These are phyloP conservation scores for Mactromeris polynyma DNA, from an alignment of 2,888 invertebrate species.

Conservation along the genomic window DNA sequence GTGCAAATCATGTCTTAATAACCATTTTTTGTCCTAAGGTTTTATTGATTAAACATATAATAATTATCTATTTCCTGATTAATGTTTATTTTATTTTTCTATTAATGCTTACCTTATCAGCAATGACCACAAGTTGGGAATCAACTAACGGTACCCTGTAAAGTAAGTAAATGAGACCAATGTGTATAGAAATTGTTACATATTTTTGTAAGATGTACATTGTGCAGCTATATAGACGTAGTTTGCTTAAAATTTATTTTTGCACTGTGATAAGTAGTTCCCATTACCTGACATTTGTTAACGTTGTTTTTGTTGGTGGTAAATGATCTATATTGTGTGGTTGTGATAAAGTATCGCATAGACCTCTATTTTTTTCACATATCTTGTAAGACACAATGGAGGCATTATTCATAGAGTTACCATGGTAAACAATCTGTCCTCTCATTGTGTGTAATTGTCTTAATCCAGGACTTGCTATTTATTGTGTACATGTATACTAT, in stretches of 20 bases:
- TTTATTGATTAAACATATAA: no score
- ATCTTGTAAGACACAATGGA: neutral
- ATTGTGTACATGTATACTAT: no score
- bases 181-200: neutral
- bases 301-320: neutral
- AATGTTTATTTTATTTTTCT: conserved; percentile 17
- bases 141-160: conserved; percentile 67
- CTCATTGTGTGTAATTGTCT: no score
- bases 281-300: neutral
- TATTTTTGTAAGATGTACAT: neutral
- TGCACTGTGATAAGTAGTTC: neutral
- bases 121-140: conserved; percentile 69
- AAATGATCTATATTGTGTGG: neutral
- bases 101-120: conserved; percentile 61
- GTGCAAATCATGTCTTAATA: no score
- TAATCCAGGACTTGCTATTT: no score
- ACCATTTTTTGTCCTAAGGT: no score
- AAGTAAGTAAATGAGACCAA: conserved; percentile 50
- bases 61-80: neutral
- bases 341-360: neutral
- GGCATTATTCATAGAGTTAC: neutral
- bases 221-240: neutral
- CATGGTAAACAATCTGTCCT: neutral
- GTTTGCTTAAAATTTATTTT: neutral
- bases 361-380: neutral